Percentiles rank a stretch among this genome's conserved stretches.
Evolutionary conservation across 2,888 invertebrate species (phyloP).

Genomic region (Myopa testacea): DNA sequence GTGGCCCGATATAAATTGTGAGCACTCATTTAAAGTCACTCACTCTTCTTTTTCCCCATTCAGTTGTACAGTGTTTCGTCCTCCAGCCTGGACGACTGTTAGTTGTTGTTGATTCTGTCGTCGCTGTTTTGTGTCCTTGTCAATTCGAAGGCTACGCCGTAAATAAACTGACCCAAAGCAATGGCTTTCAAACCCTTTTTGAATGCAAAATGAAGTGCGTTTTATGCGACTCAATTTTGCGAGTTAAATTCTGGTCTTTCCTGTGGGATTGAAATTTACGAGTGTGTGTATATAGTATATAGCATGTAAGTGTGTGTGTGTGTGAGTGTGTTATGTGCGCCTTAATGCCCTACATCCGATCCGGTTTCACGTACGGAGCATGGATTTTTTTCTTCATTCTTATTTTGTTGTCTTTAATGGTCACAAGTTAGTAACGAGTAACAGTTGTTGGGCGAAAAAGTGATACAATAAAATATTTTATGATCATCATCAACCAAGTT

Average conservation of each 20-base stretch:
- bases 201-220: slow-evolving; percentile 15
- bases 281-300: not conserved
- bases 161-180: not conserved
- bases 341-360: not conserved
- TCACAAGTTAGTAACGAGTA: not conserved
- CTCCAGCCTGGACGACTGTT: too few relatives aligned
- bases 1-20: too few relatives aligned
- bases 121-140: not conserved
- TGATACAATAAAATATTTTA: slow-evolving; percentile 15
- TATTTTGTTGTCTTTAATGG: slow-evolving; percentile 8
- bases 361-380: not conserved
- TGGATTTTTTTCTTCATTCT: not conserved
- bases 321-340: not conserved
- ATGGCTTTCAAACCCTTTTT: not conserved
- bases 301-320: not conserved
- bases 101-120: not conserved
- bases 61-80: too few relatives aligned
- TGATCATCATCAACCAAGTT: not conserved
- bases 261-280: not conserved
- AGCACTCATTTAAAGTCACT: too few relatives aligned
- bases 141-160: not conserved
- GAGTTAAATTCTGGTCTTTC: not conserved
- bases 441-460: slow-evolving; percentile 9
- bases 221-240: not conserved
- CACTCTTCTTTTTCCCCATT: too few relatives aligned